Evolutionary conservation across 2,113 vertebrate genomes (phyloP).

Genomic region (Pterocles orientalis): DNA sequence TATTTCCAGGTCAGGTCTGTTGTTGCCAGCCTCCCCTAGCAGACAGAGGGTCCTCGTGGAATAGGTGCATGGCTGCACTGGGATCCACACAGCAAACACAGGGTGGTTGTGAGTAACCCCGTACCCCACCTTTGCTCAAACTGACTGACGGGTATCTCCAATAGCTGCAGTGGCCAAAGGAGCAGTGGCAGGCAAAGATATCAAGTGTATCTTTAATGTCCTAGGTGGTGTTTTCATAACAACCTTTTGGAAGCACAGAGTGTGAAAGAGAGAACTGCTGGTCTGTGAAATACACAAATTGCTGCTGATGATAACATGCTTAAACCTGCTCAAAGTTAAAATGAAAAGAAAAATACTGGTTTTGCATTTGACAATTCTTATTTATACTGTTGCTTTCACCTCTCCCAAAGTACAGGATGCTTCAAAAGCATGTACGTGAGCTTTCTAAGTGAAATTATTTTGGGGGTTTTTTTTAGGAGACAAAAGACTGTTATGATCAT

Average conservation of each 20-base stretch:
- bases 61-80: not conserved
- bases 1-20: not conserved
- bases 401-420: not conserved
- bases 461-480: not conserved
- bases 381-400: not conserved
- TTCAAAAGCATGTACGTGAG: not conserved
- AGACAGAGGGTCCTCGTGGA: not conserved
- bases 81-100: not conserved
- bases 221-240: not conserved
- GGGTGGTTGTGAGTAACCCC: not conserved
- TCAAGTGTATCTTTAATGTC: not conserved
- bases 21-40: rapidly evolving
- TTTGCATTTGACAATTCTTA: not conserved
- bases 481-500: not conserved
- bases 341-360: not conserved
- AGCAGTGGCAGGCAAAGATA: not conserved
- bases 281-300: not conserved
- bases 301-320: not conserved
- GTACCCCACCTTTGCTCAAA: not conserved
- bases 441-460: not conserved
- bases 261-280: not conserved
- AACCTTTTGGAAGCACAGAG: not conserved
- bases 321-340: not conserved
- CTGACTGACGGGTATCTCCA: not conserved
- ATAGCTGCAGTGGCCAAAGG: not conserved